Evolutionary conservation across 2,113 vertebrate genomes (phyloP).

Genomic region (Bubo bubo): DNA sequence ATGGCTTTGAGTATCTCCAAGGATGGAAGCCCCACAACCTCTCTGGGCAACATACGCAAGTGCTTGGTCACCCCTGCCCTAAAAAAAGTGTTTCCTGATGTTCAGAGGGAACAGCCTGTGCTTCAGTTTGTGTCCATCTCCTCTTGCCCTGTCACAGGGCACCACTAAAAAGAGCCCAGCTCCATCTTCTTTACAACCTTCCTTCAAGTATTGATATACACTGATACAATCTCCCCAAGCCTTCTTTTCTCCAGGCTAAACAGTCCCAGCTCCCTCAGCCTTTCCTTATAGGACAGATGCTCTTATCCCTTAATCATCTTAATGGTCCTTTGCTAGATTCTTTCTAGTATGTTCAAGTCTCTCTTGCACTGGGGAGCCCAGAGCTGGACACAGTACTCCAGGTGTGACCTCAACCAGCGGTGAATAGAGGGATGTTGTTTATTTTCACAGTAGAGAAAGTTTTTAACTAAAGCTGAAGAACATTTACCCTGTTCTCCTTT

Average conservation of each 20-base stretch:
- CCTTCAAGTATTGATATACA: background rate
- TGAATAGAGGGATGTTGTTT: background rate
- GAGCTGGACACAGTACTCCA: background rate
- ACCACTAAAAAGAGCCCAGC: background rate
- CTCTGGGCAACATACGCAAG: background rate
- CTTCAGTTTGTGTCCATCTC: background rate
- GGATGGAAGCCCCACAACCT: background rate
- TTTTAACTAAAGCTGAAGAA: background rate
- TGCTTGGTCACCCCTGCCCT: background rate
- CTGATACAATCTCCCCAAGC: accelerated
- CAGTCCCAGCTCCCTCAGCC: background rate
- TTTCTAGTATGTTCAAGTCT: background rate
- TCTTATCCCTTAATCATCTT: background rate
- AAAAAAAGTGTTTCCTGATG: background rate
- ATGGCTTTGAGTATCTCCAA: background rate
- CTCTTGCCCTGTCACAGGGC: background rate
- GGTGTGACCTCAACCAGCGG: background rate
- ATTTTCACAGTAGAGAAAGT: background rate
- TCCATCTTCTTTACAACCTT: background rate
- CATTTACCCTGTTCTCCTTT: background rate
- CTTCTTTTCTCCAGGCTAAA: background rate
- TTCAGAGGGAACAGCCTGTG: background rate
- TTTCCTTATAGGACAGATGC: background rate
- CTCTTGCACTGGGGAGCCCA: background rate
- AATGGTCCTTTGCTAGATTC: background rate